Evolutionary conservation across 1,140 invertebrate genomes (phyloP).

Genomic region (Drusus annulatus): DNA sequence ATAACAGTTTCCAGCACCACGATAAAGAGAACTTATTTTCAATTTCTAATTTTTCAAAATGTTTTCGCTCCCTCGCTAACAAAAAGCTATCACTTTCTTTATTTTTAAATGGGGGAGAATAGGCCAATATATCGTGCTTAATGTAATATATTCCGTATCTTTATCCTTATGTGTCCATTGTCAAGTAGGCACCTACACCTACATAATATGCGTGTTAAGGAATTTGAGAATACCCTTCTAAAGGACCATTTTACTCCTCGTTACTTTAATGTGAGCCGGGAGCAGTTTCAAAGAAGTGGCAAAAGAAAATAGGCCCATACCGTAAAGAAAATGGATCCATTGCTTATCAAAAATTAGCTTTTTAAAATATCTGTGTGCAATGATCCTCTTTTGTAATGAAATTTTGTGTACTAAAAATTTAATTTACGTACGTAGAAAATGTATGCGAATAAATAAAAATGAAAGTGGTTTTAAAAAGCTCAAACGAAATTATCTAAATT

Average conservation of each 20-base stretch:
- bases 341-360: too few species aligned
- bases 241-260: not conserved
- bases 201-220: not conserved
- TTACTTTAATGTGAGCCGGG: not conserved
- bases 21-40: not conserved
- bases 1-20: too few species aligned
- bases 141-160: conserved; percentile 8
- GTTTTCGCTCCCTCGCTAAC: not conserved
- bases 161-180: not conserved
- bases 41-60: not conserved
- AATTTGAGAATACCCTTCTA: not conserved
- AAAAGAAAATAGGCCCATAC: not conserved
- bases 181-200: not conserved
- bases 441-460: too few species aligned
- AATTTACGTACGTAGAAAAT: too few species aligned
- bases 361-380: too few species aligned
- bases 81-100: not conserved
- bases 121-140: not conserved
- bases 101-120: not conserved
- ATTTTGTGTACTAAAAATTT: too few species aligned
- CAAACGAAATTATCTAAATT: too few species aligned
- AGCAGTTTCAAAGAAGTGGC: not conserved
- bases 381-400: too few species aligned
- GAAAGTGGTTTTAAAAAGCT: too few species aligned
- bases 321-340: not conserved